Evolutionary conservation across 2,797 vertebrate genomes (phyloP), one percentile per base, ranked within the genome.

Genomic region (Bradypus variegatus): DNA sequence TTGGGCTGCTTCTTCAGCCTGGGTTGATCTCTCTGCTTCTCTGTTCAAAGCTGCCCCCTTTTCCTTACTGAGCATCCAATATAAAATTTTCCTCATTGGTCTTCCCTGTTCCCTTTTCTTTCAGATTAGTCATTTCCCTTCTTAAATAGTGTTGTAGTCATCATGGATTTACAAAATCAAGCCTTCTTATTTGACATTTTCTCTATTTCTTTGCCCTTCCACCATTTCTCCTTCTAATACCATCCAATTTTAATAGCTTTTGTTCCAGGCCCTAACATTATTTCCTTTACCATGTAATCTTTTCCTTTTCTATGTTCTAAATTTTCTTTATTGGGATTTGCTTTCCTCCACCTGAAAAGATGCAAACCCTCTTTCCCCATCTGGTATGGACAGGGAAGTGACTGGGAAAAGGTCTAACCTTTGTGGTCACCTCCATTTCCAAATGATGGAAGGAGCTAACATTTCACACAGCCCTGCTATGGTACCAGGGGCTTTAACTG

Each of bases 331-430:
- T 65, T 72, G 15, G 55, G 48, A 58, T 82, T 79, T 85, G 7
- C 5, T 77, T 95, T 92, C 83, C 25, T 89, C 45, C 8, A 33
- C 78, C 89, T 69, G 53, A 85, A 89, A 88, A 60, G 76, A 76
- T 15, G 36, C 48, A 80, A 12, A 45, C 19, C 36, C 76, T 76
- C 33, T 84, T 79, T 64, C 27, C 48, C 33, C 58, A 16, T 78
- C 45, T 82, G n/a, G 62, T 50, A 67, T n/a, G 60, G 8, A 84
- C 2, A 79, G 41, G 55, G 7, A 89, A 69, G 23, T 76, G 27
- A 69, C 9, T 67, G 48, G 53, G 85, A 78, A 79, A 92, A 92
- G 38, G 16, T n/a, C n/a, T n/a, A n/a, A n/a, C n/a, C n/a, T n/a
- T n/a, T n/a, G n/a, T n/a, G n/a, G n/a, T 69, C 16, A 90, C 15